A percentile compares a stretch with the other conserved stretches of the same genome.
Evolutionary conservation across 1,140 invertebrate genomes (phyloP).

Genomic region (Sarcophaga peregrina): DNA sequence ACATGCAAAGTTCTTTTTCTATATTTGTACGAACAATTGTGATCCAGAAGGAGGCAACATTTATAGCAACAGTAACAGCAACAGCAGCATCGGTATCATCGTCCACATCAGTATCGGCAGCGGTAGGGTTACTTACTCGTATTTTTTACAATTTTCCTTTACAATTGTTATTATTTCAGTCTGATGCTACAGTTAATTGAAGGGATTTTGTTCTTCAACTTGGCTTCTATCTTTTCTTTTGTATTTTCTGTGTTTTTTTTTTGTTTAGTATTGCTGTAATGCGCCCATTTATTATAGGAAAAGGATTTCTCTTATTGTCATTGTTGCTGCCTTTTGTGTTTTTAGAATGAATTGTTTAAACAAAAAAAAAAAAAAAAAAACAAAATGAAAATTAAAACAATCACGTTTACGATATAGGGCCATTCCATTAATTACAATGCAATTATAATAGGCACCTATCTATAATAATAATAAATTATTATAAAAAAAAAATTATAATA

Average conservation of each 20-base stretch:
- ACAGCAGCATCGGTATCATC: too few species aligned
- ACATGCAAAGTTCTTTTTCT: constrained; percentile 32
- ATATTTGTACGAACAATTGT: constrained; percentile 11
- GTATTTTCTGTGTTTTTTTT: neutral
- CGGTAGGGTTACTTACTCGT: neutral
- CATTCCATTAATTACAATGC: neutral
- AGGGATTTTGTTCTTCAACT: neutral
- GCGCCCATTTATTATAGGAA: neutral
- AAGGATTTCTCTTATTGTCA: constrained; percentile 13
- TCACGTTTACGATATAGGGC: neutral
- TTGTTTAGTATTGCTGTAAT: neutral
- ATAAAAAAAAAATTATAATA: too few species aligned
- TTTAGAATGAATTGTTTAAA: neutral
- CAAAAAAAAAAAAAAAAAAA: neutral
- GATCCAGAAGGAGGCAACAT: neutral
- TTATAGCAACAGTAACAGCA: too few species aligned
- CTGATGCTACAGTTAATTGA: constrained; percentile 1
- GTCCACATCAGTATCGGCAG: too few species aligned
- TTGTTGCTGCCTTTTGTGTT: neutral
- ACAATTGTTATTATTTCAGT: constrained; percentile 3
- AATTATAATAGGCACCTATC: too few species aligned
- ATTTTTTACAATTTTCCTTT: neutral
- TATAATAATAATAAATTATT: too few species aligned
- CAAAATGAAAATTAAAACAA: neutral
- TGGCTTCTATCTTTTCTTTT: neutral